Evolutionary conservation across 2,797 vertebrate species (phyloP).

Genomic region (Nyctalus aviator): DNA sequence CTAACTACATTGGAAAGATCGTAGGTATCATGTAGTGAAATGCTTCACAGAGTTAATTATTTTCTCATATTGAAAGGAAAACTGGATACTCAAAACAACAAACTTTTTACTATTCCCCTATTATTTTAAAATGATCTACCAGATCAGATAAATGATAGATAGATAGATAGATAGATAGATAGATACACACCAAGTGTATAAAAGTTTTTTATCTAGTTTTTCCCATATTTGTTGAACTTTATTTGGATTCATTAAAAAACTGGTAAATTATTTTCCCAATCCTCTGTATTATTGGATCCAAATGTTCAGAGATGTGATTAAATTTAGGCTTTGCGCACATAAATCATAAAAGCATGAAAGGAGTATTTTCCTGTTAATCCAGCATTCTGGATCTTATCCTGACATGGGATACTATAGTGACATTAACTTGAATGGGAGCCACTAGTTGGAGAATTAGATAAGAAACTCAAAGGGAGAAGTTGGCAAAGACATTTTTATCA

Average conservation of each 20-base stretch:
- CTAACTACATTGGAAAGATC: neutral
- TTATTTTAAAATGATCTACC: neutral
- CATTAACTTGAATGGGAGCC: constrained; percentile 19
- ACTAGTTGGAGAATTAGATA: neutral
- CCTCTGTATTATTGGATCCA: constrained; percentile 70
- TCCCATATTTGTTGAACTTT: constrained; percentile 62
- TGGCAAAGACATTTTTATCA: constrained; percentile 21
- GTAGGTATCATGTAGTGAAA: neutral
- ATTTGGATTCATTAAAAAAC: constrained; percentile 70
- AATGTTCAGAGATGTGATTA: constrained; percentile 75
- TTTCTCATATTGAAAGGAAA: neutral
- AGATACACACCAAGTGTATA: constrained; percentile 26
- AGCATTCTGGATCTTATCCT: neutral
- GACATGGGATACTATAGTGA: neutral
- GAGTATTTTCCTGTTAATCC: constrained; percentile 38
- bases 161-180: neutral
- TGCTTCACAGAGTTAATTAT: neutral
- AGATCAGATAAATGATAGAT: neutral
- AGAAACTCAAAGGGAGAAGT: constrained; percentile 18
- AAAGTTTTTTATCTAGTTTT: constrained; percentile 66
- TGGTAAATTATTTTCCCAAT: constrained; percentile 73
- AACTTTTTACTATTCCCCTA: neutral
- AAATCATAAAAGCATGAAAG: constrained; percentile 71
- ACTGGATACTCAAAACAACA: neutral
- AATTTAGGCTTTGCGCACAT: constrained; percentile 71